Evolutionary conservation across 1,140 invertebrate genomes (phyloP), one percentile per base, ranked within the genome.

Genomic region (Coenobita brevimanus): DNA sequence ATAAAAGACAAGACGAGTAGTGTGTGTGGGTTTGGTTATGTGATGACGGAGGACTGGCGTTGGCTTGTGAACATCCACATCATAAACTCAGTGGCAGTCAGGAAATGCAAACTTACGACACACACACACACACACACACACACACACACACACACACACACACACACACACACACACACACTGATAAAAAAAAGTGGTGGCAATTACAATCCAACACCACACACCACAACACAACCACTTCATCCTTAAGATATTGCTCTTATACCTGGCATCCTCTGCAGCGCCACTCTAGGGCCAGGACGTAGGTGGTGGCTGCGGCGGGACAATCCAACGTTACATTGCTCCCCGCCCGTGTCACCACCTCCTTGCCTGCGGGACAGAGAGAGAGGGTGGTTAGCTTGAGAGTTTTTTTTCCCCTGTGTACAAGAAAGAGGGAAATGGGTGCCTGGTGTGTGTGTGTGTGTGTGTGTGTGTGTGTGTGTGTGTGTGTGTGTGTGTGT

Each of bases 311-410:
- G 75, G 93, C 94, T 57, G 95, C 94, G 17, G 95, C 95, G 1
- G 95, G 95, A 92, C 95, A 95, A 50, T 94, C 92, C 89, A 95
- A 91, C 60, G 94, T 94, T 81, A 95, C 93, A 92, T 95, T 95
- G 84, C 94, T 93, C 67, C 95, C 95, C n/a, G 95, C 94, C 90
- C 95, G 94, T 27, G 94, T 94, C 87, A 94, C 92, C 60, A 95
- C 92, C 76, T 93, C 30, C n/a, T 36, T n/a, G 30, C 64, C 80
- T 82, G 80, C 17, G 13, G 36, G 41, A 41, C 3, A 24, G 57
- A 46, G 1, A 46, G 2, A 76, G 27, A 17, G 73, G n/a, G 13
- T 21, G 1, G 73, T 38, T 38, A 8, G 46, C 6, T 69, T 62
- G 27, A n/a, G 57, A 69, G 27, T 17, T 69, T 15, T 30, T 15